Evolutionary conservation across 2,888 invertebrate genomes (phyloP), one percentile per base, ranked within the genome.

Genomic region (Biston betularia): DNA sequence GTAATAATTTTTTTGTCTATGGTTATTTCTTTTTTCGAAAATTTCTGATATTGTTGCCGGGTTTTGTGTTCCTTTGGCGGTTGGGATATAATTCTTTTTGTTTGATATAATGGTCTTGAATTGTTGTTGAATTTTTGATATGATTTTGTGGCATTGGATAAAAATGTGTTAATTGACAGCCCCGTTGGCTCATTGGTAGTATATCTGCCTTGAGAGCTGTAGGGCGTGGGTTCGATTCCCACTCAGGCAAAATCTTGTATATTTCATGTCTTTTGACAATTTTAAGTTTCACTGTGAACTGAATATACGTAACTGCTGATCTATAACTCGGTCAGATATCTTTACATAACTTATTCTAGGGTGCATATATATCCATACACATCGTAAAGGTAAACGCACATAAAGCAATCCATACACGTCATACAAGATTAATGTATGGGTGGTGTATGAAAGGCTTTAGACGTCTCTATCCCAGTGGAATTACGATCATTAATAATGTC

Each of bases 81-180:
- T 53, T 55, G 50, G 58, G n/a, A 58, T 63, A 71, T 24, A 68
- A 14, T 33, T 44, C 24, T 52, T 68, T 70, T 71, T 75, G 69
- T 73, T 63, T 59, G 57, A 68, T 76, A 68, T 76, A 75, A 76
- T 72, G 73, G 72, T 65, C 73, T 75, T 73, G 71, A 58, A 34
- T 70, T 70, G 50, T 40, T 24, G 38, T n/a, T 52, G 9, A 9
- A 33, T 38, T 62, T 48, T 64, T 53, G 10, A 35, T 42, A 33
- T 42, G n/a, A 24, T 42, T 42, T 33, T 42, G 24, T 54, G 8
- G 12, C 11, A 12, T 54, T 42, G 12, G 11, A 33, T 24, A 24
- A 12, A 11, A 24, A 54, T 54, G 38, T 44, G 42, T 42, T 54
- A 42, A 54, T 54, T n/a, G n/a, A n/a, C n/a, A n/a, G n/a, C n/a